Evolutionary conservation across 2,797 vertebrate species (phyloP), one percentile per base, ranked within the genome.

Genomic region (Agapornis canus): DNA sequence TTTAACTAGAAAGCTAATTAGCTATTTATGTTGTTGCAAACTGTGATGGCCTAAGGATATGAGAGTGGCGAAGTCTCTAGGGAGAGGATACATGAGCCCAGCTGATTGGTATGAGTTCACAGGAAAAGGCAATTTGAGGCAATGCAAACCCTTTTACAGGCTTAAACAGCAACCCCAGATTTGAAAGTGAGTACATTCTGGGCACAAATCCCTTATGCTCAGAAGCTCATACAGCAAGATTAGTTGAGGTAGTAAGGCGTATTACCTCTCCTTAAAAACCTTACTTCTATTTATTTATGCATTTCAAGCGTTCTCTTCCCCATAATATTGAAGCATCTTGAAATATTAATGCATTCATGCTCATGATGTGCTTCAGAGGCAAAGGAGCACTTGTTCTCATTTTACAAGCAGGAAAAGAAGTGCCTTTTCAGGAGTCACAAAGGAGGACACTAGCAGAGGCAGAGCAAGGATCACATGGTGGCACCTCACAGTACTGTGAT

Each of bases 1-100:
- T 95, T 96, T 96, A 96, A 96, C 56, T 93, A 95, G 92, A 79
- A 94, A 91, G 82, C 72, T 95, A 94, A 96, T 96, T 94, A 95
- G 88, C 90, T 88, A 66, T 95, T 95, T 94, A 92, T 91, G 59
- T 84, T 95, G 87, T 82, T 91, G 80, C 75, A 95, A 84, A 79
- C 82, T 79, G 77, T 76, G 70, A 89, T 95, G 80, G 92, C 92
- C 86, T 90, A 25, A 84, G 93, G 93, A 69, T 92, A 54, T 72
- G 52, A 92, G 70, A 85, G 68, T 61, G 78, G 68, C 22, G 27
- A 32, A 88, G 69, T 90, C 87, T 92, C 90, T 31, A 59, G 72
- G 79, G 93, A 86, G 54, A 48, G 73, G 82, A 90, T 86, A 19
- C 61, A 65, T 43, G 37, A 92, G 73, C 54, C 27, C 43, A 40